Percentiles rank a stretch among this genome's conserved stretches.
Conservation (phyloP, 2,113 vertebrate species). For the Suncus etruscus region DNA sequence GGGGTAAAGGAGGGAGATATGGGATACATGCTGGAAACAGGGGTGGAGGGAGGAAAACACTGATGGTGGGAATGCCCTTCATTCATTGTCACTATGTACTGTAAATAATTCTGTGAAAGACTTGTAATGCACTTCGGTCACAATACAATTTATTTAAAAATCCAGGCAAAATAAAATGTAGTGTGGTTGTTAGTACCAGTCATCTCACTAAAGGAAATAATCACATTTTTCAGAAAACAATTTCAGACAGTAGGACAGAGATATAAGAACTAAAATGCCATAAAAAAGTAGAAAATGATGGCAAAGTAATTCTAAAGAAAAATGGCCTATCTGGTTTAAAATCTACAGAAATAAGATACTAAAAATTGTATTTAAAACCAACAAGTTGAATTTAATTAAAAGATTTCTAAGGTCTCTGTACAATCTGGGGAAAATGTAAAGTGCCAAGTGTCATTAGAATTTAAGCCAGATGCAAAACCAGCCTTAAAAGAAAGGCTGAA, state of each 20-base stretch:
- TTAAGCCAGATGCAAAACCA: no score
- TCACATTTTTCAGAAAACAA: not conserved
- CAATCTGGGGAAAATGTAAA: not conserved
- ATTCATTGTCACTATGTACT: no score
- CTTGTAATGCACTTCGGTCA: no score
- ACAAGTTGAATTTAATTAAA: not conserved
- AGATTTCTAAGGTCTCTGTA: not conserved
- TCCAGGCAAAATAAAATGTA: conserved; percentile 3
- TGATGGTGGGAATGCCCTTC: no score
- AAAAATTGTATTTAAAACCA: not conserved
- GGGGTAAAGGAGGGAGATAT: no score
- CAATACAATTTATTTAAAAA: no score
- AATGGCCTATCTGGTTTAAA: not conserved
- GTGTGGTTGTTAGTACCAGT: not conserved
- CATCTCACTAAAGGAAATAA: conserved; percentile 1
- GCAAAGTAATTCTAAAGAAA: not conserved
- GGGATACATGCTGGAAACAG: no score
- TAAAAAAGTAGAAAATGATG: not conserved
- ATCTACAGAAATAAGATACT: not conserved
- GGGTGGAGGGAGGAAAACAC: no score
- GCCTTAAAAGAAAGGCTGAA: no score
- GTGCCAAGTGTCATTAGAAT: not conserved
- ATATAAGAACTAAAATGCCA: not conserved
- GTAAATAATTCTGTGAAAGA: no score
- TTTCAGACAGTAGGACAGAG: not conserved